Evolutionary conservation across 2,888 invertebrate genomes (phyloP).

Genomic region (Kryphioiulus occultus): DNA sequence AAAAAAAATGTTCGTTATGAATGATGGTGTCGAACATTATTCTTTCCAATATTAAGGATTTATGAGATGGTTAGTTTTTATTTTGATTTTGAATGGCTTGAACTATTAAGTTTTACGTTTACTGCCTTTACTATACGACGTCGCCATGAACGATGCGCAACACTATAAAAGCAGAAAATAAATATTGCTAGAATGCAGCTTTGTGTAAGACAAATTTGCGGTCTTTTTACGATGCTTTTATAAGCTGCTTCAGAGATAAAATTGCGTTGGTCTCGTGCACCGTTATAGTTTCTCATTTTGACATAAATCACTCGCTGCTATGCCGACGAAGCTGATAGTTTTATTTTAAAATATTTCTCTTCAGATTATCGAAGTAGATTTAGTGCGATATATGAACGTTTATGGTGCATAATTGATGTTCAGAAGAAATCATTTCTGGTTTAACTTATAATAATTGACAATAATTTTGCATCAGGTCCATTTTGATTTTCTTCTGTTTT

Average conservation of each 20-base stretch:
- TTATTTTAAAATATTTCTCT: not conserved
- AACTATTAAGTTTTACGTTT: not conserved
- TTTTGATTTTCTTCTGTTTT: no score
- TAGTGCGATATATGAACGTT: no score
- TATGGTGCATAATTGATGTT: no score
- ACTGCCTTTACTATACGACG: not conserved
- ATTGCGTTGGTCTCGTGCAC: not conserved
- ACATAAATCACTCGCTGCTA: not conserved
- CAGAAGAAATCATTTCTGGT: no score
- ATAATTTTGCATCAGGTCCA: no score
- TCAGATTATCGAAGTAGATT: no score
- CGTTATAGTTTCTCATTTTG: not conserved
- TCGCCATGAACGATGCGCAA: not conserved
- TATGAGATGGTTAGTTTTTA: not conserved
- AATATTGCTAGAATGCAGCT: not conserved
- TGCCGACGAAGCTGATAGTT: not conserved
- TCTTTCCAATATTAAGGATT: not conserved
- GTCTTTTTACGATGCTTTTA: slow-evolving; percentile 9
- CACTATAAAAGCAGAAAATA: not conserved
- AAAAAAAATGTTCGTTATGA: not conserved
- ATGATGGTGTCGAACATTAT: not conserved
- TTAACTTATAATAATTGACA: no score
- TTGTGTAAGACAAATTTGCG: not conserved
- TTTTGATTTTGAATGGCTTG: slow-evolving; percentile 16
- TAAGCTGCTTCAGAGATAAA: not conserved